A percentile compares a stretch with the other conserved stretches of the same genome.
phyloP scores from a whole-genome alignment of 1,140 invertebrate genomes.

The Holotrichia oblita region DNA sequence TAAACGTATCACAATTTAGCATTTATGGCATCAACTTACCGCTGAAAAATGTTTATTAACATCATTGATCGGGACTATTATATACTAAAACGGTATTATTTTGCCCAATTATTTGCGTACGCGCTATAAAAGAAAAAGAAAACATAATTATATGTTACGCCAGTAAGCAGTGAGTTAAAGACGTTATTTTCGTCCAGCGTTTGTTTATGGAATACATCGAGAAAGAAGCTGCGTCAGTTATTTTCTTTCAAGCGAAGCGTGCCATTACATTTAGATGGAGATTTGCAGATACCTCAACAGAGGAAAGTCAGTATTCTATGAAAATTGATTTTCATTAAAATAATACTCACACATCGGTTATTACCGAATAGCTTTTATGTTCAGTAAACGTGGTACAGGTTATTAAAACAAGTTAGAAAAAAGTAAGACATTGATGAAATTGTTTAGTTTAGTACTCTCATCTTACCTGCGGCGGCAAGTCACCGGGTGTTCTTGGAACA shows the following conservation, averaged over 20 bases:
- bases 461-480: slow-evolving; percentile 69
- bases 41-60: slow-evolving; percentile 15
- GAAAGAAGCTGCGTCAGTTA: neutral
- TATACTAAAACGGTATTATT: slow-evolving; percentile 37
- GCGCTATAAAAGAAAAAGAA: slow-evolving; percentile 40
- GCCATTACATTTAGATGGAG: neutral
- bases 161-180: slow-evolving; percentile 13
- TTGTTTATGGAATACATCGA: neutral
- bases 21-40: slow-evolving; percentile 29
- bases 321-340: neutral
- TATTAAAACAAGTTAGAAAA: neutral
- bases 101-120: slow-evolving; percentile 39
- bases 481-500: slow-evolving; percentile 69
- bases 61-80: neutral
- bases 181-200: neutral
- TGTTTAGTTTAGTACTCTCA: neutral
- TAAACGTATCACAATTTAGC: slow-evolving; percentile 27
- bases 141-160: neutral
- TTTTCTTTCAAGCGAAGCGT: slow-evolving; percentile 5
- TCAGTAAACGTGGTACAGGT: neutral
- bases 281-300: neutral
- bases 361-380: neutral
- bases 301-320: neutral
- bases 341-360: neutral
- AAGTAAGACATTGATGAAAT: neutral